phyloP scores from a whole-genome alignment of 2,888 invertebrate species.

The Lasiommata megera region DNA sequence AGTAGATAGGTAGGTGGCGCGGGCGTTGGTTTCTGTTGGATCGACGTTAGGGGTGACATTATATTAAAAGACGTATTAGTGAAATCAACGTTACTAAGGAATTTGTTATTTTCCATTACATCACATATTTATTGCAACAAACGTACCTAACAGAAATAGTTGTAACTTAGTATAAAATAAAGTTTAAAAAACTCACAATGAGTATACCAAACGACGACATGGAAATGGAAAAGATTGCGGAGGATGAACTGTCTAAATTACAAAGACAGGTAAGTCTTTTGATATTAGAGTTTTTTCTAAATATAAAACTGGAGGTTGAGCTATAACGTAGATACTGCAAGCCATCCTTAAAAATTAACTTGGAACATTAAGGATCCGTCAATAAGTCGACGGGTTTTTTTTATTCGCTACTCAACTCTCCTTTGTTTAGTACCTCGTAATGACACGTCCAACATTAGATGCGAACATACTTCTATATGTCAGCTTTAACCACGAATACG shows the following conservation, averaged over 20 bases:
- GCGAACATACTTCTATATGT: too few relatives aligned
- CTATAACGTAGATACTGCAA: too few relatives aligned
- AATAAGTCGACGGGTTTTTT: too few relatives aligned
- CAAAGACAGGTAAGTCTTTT: slow-evolving; percentile 87
- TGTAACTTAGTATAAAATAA: not conserved
- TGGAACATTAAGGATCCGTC: too few relatives aligned
- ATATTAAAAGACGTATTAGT: not conserved
- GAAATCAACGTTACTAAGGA: not conserved
- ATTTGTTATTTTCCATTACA: slow-evolving; percentile 7
- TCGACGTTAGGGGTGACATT: not conserved
- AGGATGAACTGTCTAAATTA: slow-evolving; percentile 88
- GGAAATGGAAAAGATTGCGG: slow-evolving; percentile 89
- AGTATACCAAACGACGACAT: slow-evolving; percentile 77
- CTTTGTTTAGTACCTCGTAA: too few relatives aligned
- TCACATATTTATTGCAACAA: not conserved
- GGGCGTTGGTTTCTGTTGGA: not conserved
- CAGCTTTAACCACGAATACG: too few relatives aligned
- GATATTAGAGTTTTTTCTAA: too few relatives aligned
- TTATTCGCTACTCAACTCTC: too few relatives aligned
- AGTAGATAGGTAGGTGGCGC: too few relatives aligned
- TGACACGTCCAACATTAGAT: too few relatives aligned
- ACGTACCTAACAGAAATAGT: not conserved
- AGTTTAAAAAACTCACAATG: slow-evolving; percentile 43
- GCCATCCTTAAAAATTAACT: too few relatives aligned
- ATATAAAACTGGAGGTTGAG: too few relatives aligned